Evolutionary conservation across 2,797 vertebrate genomes (phyloP).

Genomic region (Acanthurus leucopareius): DNA sequence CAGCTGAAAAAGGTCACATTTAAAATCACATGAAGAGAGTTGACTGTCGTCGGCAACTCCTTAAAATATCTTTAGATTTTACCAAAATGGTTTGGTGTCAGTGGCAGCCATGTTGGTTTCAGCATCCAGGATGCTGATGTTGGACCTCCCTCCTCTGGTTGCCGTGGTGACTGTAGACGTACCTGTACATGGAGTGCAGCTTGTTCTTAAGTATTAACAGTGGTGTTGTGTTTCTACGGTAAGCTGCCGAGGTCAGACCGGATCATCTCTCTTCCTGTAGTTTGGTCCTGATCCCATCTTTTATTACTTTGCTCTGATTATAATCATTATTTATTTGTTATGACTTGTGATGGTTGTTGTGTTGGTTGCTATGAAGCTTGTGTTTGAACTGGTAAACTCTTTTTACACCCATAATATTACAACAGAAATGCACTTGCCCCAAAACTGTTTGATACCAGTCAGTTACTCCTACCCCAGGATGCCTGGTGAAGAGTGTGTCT

Average conservation of each 20-base stretch:
- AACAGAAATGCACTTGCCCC: neutral
- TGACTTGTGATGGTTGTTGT: neutral
- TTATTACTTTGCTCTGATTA: neutral
- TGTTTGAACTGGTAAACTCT: slow-evolving; percentile 2
- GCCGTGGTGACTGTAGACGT: slow-evolving; percentile 48
- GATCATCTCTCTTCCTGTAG: neutral
- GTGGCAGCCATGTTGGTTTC: slow-evolving; percentile 14
- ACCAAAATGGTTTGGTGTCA: neutral
- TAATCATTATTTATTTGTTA: slow-evolving; percentile 11
- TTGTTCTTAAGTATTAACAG: slow-evolving; percentile 41
- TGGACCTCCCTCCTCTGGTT: slow-evolving; percentile 11
- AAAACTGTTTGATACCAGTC: no score
- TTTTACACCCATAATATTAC: neutral
- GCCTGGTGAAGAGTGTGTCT: neutral
- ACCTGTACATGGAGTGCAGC: slow-evolving; percentile 3
- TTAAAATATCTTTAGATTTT: neutral
- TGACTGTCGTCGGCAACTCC: no score
- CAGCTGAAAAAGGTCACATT: neutral
- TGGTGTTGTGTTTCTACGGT: slow-evolving; percentile 40
- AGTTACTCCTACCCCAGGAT: neutral
- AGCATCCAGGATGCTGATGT: neutral
- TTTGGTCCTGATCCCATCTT: slow-evolving; percentile 13
- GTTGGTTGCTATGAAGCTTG: slow-evolving; percentile 11
- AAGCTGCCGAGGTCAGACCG: neutral
- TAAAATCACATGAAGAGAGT: neutral